Evolutionary conservation across 2,888 invertebrate species (phyloP), one percentile per base, ranked within the genome.

Genomic region (Chaitophorus viminalis): DNA sequence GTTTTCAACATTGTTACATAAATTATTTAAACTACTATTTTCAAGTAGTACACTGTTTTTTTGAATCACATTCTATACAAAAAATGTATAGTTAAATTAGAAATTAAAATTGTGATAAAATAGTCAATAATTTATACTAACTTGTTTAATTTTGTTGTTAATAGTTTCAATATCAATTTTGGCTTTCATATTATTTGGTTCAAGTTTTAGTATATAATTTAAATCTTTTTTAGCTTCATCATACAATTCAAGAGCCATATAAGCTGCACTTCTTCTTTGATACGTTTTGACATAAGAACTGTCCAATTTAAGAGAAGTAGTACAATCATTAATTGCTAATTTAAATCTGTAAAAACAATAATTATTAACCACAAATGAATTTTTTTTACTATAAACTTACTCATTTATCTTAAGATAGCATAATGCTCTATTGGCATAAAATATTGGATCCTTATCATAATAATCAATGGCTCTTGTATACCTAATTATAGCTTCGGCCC

Each of bases 381-480:
- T 21, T 54, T 79, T 72, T 33, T 39, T 70, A 31, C 52, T 18
- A 88, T 21, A 33, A 74, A 92, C 93, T 91, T 92, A 97, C 96
- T 94, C 94, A 89, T 95, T 94, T 90, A 94, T 93, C 92, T 96
- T 97, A 18, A 98, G 92, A 89, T 95, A 94, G 90, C 98, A 98
- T 85, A 98, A 93, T 2, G 97, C 98, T 90, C 98, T 93, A 91
- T 98, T 98, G 0, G 97, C 96, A 90, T 94, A 97, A 91, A 95
- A 96, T 25, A 96, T 93, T 3, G 97, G 94, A 91, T 97, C 94
- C 91, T 94, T 93, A 17, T 95, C 93, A 90, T 96, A 96, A 88
- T 95, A 92, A 89, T 95, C 94, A 70, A 99, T 97, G 0, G 99
- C 99, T 91, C 95, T 94, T 74, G 94, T 95, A 91, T 99, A 99